Conservation (phyloP, 2,888 invertebrate genomes). For the Orthosia gracilis region DNA sequence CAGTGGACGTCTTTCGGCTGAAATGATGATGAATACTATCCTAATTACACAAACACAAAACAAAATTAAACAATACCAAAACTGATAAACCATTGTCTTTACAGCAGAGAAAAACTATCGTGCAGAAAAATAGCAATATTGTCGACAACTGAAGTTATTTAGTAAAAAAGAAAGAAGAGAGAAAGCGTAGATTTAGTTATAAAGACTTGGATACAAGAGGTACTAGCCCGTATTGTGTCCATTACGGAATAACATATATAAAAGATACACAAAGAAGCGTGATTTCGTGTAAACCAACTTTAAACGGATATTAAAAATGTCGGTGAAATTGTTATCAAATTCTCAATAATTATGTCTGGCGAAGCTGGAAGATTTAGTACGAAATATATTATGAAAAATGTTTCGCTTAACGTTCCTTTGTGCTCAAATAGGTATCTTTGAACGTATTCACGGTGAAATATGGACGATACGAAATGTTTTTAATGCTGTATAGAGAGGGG, state of each 20-base stretch:
- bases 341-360: slow-evolving; percentile 48
- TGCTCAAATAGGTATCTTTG: slow-evolving; percentile 37
- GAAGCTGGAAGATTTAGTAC: slow-evolving; percentile 39
- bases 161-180: no score
- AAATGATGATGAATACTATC: no score
- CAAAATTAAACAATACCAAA: neutral
- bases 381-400: slow-evolving; percentile 52
- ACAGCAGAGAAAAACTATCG: slow-evolving; percentile 8
- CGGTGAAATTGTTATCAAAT: slow-evolving; percentile 49
- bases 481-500: slow-evolving; percentile 6
- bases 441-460: slow-evolving; percentile 30
- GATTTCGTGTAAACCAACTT: slow-evolving; percentile 47
- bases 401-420: slow-evolving; percentile 39
- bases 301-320: slow-evolving; percentile 66
- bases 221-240: slow-evolving; percentile 50
- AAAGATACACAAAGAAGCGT: slow-evolving; percentile 49
- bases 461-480: slow-evolving; percentile 10
- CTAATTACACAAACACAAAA: neutral
- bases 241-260: slow-evolving; percentile 42
- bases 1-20: no score
- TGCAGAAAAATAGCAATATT: slow-evolving; percentile 32
- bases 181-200: slow-evolving; percentile 59
- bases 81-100: slow-evolving; percentile 7
- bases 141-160: slow-evolving; percentile 33
- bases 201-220: slow-evolving; percentile 40